Evolutionary conservation across 2,888 invertebrate genomes (phyloP).

Genomic region (Scaeva pyrastri): DNA sequence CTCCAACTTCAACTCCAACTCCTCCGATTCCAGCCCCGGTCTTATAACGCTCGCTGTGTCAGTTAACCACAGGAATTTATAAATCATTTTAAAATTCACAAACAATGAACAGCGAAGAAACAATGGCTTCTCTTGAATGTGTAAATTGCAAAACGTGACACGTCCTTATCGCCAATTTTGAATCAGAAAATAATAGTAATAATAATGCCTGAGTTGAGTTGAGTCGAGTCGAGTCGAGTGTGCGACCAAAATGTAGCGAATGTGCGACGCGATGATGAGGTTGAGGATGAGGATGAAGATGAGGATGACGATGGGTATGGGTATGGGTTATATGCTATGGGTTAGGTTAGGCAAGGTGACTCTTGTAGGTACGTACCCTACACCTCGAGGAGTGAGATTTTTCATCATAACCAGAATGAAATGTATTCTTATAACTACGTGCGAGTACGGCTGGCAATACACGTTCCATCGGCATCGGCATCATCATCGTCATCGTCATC

Average conservation of each 20-base stretch:
- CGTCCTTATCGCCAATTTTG: constrained; percentile 83
- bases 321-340: too few species aligned
- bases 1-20: constrained; percentile 3
- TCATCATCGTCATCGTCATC: too few species aligned
- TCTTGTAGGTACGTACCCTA: constrained; percentile 39
- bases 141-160: constrained; percentile 84
- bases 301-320: not conserved
- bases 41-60: constrained; percentile 40
- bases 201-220: constrained; percentile 55
- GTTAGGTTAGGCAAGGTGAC: constrained; percentile 32
- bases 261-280: constrained; percentile 22
- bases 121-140: constrained; percentile 80
- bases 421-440: constrained; percentile 43
- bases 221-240: constrained; percentile 39
- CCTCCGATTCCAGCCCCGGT: not conserved
- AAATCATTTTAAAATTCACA: constrained; percentile 74
- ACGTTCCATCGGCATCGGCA: constrained; percentile 1
- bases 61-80: constrained; percentile 73
- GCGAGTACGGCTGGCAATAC: constrained; percentile 41
- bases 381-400: constrained; percentile 61
- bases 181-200: constrained; percentile 82
- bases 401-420: constrained; percentile 70
- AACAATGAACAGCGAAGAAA: constrained; percentile 65
- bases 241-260: constrained; percentile 61
- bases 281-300: not conserved